Percentiles rank a stretch among this genome's conserved stretches.
phyloP scores from a whole-genome alignment of 2,797 vertebrate genomes.

The Prunella strophiata region DNA sequence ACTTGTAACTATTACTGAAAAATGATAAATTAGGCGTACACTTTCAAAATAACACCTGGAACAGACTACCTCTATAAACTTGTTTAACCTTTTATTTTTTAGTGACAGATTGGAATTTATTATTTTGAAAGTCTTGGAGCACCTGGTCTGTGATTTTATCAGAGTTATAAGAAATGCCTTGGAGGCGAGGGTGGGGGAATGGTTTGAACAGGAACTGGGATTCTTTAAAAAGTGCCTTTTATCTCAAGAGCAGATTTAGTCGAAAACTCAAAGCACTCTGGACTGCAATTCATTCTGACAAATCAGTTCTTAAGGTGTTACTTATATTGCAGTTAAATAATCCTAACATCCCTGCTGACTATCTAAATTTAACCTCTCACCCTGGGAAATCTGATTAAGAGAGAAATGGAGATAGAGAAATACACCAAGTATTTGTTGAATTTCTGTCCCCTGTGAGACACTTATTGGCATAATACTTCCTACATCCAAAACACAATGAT shows the following conservation, averaged over 20 bases:
- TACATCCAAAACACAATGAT: background rate
- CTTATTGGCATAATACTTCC: background rate
- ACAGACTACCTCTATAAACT: slow-evolving; percentile 70
- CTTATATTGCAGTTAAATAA: slow-evolving; percentile 27
- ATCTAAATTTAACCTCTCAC: slow-evolving; percentile 4
- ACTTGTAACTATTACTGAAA: slow-evolving; percentile 70
- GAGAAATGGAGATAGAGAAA: background rate
- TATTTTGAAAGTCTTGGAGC: slow-evolving; percentile 88
- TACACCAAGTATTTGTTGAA: background rate
- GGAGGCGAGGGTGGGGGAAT: slow-evolving; percentile 65
- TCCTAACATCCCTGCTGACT: background rate
- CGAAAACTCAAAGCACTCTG: slow-evolving; percentile 79
- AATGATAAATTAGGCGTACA: slow-evolving; percentile 71
- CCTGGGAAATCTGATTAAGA: background rate
- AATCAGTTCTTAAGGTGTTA: slow-evolving; percentile 78
- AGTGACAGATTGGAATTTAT: slow-evolving; percentile 86
- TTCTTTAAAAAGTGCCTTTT: slow-evolving; percentile 76
- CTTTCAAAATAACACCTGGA: slow-evolving; percentile 82
- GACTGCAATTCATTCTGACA: slow-evolving; percentile 86
- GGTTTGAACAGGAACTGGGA: slow-evolving; percentile 63
- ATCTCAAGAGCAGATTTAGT: slow-evolving; percentile 70
- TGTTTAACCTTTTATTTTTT: slow-evolving; percentile 74
- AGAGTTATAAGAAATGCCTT: slow-evolving; percentile 80
- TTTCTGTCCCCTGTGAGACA: background rate
- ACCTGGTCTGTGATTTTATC: slow-evolving; percentile 91